Percentiles rank a stretch among this genome's conserved stretches.
Evolutionary conservation across 2,888 invertebrate genomes (phyloP).

Genomic region (Phrixothrix hirtus): DNA sequence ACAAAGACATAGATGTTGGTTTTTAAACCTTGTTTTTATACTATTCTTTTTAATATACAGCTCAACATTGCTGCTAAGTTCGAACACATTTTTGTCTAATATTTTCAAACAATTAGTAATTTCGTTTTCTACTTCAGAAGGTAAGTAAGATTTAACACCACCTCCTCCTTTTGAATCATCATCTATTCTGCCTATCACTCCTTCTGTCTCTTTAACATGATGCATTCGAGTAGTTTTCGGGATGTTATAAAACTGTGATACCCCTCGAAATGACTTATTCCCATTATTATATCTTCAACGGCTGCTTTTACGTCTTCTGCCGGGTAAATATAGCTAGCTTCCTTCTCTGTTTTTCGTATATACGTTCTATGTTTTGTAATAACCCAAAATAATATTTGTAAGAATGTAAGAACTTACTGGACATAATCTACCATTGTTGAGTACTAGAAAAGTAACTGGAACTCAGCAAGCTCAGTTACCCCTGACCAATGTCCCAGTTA

Average conservation of each 20-base stretch:
- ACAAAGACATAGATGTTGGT: background rate
- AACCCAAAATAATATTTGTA: no score
- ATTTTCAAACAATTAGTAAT: background rate
- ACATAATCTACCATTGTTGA: no score
- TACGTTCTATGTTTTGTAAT: no score
- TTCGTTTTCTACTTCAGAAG: background rate
- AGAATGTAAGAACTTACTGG: no score
- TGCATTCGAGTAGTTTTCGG: background rate
- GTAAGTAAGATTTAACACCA: no score
- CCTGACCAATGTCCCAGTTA: no score
- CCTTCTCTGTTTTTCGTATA: background rate
- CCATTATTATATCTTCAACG: background rate
- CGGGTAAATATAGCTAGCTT: background rate
- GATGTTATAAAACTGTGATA: background rate
- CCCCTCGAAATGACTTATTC: background rate
- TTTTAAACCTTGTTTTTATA: background rate
- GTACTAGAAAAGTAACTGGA: no score
- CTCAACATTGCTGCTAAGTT: background rate
- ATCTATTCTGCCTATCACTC: background rate
- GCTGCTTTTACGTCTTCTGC: background rate
- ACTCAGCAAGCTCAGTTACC: no score
- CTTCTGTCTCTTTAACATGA: background rate
- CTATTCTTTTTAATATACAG: background rate
- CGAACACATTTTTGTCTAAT: background rate
- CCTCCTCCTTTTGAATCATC: background rate